Conservation (phyloP, 2,888 invertebrate species). For the Drosophila helvetica region DNA sequence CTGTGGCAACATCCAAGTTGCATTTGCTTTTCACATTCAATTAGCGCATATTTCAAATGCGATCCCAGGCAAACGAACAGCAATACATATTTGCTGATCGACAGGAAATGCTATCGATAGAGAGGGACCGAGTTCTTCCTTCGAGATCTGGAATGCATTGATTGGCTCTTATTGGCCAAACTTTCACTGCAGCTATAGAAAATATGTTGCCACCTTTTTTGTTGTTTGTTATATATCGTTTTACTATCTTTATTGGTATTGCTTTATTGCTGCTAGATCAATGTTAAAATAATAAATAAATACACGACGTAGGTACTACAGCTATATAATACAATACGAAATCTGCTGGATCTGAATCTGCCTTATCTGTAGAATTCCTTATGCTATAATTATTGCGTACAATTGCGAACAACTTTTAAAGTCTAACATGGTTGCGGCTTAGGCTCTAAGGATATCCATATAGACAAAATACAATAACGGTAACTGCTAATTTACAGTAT, state of each 20-base stretch:
- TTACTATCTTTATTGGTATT: constrained; percentile 63
- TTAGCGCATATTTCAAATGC: constrained; percentile 72
- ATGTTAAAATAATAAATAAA: constrained; percentile 73
- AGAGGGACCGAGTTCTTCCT: neutral
- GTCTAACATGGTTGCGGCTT: constrained; percentile 46
- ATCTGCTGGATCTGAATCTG: constrained; percentile 25
- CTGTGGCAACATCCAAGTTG: constrained; percentile 28
- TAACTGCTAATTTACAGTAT: constrained; percentile 72
- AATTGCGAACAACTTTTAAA: constrained; percentile 56
- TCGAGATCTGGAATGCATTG: neutral
- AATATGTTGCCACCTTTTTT: neutral
- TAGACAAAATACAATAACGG: constrained; percentile 72
- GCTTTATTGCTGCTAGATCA: constrained; percentile 73
- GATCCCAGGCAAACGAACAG: constrained; percentile 24
- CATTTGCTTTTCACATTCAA: constrained; percentile 73
- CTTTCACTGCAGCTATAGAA: neutral
- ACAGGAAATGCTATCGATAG: constrained; percentile 56
- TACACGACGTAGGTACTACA: constrained; percentile 7
- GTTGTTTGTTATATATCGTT: constrained; percentile 34
- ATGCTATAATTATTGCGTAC: constrained; percentile 35
- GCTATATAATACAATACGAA: constrained; percentile 35
- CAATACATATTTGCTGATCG: constrained; percentile 53
- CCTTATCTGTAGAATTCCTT: constrained; percentile 4
- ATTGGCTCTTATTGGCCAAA: neutral
- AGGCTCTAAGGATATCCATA: constrained; percentile 26